Conservation (phyloP, 1,140 invertebrate genomes). For the Drosophila takahashii region DNA sequence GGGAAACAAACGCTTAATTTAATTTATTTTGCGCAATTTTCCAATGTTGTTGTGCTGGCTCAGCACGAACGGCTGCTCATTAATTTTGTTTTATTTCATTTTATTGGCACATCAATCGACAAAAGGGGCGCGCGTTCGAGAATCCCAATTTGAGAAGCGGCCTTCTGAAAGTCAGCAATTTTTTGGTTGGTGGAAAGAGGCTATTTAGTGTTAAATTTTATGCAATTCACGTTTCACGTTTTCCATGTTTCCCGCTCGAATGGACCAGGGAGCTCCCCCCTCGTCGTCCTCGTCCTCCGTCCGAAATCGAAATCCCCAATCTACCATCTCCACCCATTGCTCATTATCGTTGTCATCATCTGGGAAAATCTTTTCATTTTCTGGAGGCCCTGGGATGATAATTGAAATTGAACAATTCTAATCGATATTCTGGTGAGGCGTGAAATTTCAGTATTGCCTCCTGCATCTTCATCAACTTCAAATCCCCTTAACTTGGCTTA, state of each 20-base stretch:
- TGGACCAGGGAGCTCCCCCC: background rate
- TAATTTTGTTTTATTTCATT: slow-evolving; percentile 82
- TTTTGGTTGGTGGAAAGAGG: slow-evolving; percentile 32
- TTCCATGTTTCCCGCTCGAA: slow-evolving; percentile 43
- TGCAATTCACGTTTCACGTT: slow-evolving; percentile 74
- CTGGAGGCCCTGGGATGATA: slow-evolving; percentile 37
- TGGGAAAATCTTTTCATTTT: slow-evolving; percentile 52
- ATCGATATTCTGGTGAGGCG: slow-evolving; percentile 55
- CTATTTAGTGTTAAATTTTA: slow-evolving; percentile 72
- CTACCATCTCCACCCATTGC: background rate
- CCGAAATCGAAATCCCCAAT: background rate
- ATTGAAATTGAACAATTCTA: slow-evolving; percentile 61
- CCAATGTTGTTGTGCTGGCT: slow-evolving; percentile 34
- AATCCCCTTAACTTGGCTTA: slow-evolving; percentile 43
- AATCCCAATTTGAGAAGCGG: slow-evolving; percentile 41
- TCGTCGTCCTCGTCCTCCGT: no score
- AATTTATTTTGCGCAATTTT: slow-evolving; percentile 73
- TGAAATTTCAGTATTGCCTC: slow-evolving; percentile 38
- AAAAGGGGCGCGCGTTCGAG: slow-evolving; percentile 41
- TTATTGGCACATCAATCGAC: slow-evolving; percentile 69
- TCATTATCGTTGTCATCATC: slow-evolving; percentile 53
- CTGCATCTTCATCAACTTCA: slow-evolving; percentile 5
- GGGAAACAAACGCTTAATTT: slow-evolving; percentile 81
- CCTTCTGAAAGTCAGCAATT: slow-evolving; percentile 59
- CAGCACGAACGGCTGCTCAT: slow-evolving; percentile 70